Conservation (phyloP, 1,140 invertebrate species). For the Diorhabda elongata region DNA sequence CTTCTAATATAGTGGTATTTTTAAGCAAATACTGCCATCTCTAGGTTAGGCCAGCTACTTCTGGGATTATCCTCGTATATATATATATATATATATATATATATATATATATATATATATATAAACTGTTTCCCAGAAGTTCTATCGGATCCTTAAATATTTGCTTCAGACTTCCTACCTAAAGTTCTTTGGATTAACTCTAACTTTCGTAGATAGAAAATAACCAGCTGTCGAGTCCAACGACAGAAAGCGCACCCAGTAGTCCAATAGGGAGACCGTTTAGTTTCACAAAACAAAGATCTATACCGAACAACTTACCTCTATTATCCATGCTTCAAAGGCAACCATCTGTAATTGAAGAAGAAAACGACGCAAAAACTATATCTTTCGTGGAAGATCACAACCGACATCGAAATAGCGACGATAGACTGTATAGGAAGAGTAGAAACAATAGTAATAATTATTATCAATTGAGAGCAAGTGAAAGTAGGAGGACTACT, state of each 20-base stretch:
- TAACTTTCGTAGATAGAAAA: background rate
- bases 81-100: too few species aligned
- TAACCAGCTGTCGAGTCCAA: background rate
- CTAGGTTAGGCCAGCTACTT: too few species aligned
- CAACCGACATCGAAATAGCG: background rate
- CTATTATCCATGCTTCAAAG: background rate
- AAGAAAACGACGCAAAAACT: background rate
- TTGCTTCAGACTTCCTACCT: too few species aligned
- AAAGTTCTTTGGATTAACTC: background rate
- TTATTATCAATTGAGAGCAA: constrained; percentile 37
- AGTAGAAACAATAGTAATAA: constrained; percentile 45
- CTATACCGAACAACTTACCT: background rate
- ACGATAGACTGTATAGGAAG: constrained; percentile 23
- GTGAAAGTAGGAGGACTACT: constrained; percentile 44
- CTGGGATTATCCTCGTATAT: too few species aligned
- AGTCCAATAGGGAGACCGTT: background rate
- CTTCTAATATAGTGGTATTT: too few species aligned
- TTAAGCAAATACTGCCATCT: too few species aligned
- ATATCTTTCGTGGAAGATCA: background rate
- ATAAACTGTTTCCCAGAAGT: too few species aligned
- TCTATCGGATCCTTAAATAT: too few species aligned
- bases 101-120: too few species aligned
- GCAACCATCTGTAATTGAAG: background rate
- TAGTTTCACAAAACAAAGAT: background rate
- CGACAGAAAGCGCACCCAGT: background rate